Evolutionary conservation across 2,797 vertebrate species (phyloP).

Genomic region (Pempheris klunzingeri): DNA sequence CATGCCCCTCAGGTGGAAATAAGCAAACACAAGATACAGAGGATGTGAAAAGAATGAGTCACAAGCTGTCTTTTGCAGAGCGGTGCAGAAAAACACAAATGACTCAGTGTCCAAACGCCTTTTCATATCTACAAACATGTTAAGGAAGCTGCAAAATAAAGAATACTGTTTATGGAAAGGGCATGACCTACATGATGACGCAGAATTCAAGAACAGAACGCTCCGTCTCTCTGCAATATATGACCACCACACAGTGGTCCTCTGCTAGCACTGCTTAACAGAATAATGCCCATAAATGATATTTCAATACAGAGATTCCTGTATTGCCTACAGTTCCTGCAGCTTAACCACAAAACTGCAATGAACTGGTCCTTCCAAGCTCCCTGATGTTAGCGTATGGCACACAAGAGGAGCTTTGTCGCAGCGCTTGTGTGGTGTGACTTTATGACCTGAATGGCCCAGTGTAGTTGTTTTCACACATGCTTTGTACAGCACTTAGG

Average conservation of each 20-base stretch:
- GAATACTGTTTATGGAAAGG: slow-evolving; percentile 35
- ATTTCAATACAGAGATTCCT: slow-evolving; percentile 1
- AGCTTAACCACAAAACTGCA: slow-evolving; percentile 13
- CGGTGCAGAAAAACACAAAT: slow-evolving; percentile 30
- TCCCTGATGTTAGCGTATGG: slow-evolving; percentile 26
- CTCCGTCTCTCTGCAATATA: slow-evolving; percentile 1
- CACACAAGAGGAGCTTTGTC: slow-evolving; percentile 63
- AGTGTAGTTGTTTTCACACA: slow-evolving; percentile 53
- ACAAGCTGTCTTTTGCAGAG: slow-evolving; percentile 29
- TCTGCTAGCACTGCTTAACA: not conserved
- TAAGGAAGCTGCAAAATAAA: slow-evolving; percentile 25
- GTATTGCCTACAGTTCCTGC: not conserved
- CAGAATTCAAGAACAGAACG: slow-evolving; percentile 10
- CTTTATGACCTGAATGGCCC: slow-evolving; percentile 46
- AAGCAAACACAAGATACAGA: not conserved
- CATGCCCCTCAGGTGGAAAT: not conserved
- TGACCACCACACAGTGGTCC: not conserved
- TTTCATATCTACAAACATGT: slow-evolving; percentile 29
- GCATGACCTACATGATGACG: slow-evolving; percentile 29
- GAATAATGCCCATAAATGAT: slow-evolving; percentile 8
- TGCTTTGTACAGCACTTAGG: slow-evolving; percentile 22
- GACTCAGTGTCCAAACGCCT: slow-evolving; percentile 38
- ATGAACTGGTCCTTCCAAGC: slow-evolving; percentile 27
- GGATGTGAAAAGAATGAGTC: slow-evolving; percentile 37
- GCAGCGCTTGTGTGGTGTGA: slow-evolving; percentile 19